Conservation (phyloP, 2,797 vertebrate genomes). For the Enteromius viviparus region DNA sequence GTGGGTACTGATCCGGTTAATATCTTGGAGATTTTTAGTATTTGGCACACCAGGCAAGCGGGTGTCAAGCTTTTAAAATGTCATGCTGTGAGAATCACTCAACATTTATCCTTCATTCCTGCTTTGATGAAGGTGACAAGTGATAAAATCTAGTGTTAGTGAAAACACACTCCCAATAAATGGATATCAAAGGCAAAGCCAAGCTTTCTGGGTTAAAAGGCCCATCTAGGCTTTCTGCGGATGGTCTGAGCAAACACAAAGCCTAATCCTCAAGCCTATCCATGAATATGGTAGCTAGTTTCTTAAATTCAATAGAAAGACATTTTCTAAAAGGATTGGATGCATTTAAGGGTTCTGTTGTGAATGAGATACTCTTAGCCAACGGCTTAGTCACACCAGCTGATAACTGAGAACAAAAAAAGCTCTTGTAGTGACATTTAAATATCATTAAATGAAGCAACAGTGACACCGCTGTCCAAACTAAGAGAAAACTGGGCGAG, state of each 20-base stretch:
- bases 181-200: slow-evolving; percentile 49
- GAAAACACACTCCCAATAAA: slow-evolving; percentile 54
- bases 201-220: slow-evolving; percentile 39
- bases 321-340: slow-evolving; percentile 20
- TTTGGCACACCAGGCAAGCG: slow-evolving; percentile 70
- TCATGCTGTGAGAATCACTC: slow-evolving; percentile 59
- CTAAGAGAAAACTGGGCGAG: slow-evolving; percentile 12
- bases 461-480: slow-evolving; percentile 24
- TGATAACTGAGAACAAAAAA: slow-evolving; percentile 27
- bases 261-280: slow-evolving; percentile 16
- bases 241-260: slow-evolving; percentile 7
- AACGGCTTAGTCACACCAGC: slow-evolving; percentile 15
- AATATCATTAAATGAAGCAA: slow-evolving; percentile 20
- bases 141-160: slow-evolving; percentile 58
- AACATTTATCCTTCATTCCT: slow-evolving; percentile 56
- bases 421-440: background rate
- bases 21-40: slow-evolving; percentile 72
- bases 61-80: slow-evolving; percentile 56
- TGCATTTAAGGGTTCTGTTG: slow-evolving; percentile 16
- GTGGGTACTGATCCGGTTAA: slow-evolving; percentile 75
- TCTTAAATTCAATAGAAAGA: slow-evolving; percentile 19
- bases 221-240: slow-evolving; percentile 8
- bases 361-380: slow-evolving; percentile 32
- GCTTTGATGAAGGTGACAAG: slow-evolving; percentile 51
- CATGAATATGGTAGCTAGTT: slow-evolving; percentile 28